phyloP scores from a whole-genome alignment of 2,888 invertebrate genomes.

The Scaptomyza tumidula region DNA sequence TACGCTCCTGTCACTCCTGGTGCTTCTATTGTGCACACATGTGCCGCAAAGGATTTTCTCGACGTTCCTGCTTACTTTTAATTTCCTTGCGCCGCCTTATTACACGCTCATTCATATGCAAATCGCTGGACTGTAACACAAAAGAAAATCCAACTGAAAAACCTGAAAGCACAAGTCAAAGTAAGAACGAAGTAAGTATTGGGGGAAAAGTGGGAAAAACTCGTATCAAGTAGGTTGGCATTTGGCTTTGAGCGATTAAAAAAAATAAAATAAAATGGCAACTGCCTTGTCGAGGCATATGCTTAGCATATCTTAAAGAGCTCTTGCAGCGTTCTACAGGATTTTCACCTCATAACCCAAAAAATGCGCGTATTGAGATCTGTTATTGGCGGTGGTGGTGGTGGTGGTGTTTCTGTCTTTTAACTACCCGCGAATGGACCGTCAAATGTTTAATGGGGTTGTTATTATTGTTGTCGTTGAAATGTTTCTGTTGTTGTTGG shows the following conservation, averaged over 20 bases:
- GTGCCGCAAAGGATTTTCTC: constrained; percentile 29
- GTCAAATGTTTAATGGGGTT: constrained; percentile 77
- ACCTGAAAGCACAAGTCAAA: constrained; percentile 46
- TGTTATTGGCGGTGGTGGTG: constrained; percentile 45
- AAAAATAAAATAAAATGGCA: constrained; percentile 41
- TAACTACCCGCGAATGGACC: constrained; percentile 76
- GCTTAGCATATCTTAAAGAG: constrained; percentile 66
- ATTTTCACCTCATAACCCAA: constrained; percentile 79
- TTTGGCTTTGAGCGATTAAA: constrained; percentile 79
- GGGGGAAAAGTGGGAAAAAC: constrained; percentile 28
- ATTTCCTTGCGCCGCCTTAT: constrained; percentile 72
- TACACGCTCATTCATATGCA: constrained; percentile 79
- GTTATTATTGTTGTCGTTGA: constrained; percentile 42
- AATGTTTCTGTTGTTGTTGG: constrained; percentile 23
- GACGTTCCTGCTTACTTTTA: constrained; percentile 62
- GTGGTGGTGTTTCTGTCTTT: constrained; percentile 59
- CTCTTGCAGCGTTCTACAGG: constrained; percentile 35
- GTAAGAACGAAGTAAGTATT: constrained; percentile 28
- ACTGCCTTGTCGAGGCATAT: constrained; percentile 55
- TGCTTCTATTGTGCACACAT: constrained; percentile 25
- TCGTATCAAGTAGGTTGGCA: constrained; percentile 41
- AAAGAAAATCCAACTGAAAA: constrained; percentile 40
- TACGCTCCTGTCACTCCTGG: neutral
- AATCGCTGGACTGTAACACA: constrained; percentile 72
- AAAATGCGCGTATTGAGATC: constrained; percentile 38